A percentile compares a stretch with the other conserved stretches of the same genome.
Evolutionary conservation across 2,113 vertebrate species (phyloP).

Genomic region (Dermatemys mawii): DNA sequence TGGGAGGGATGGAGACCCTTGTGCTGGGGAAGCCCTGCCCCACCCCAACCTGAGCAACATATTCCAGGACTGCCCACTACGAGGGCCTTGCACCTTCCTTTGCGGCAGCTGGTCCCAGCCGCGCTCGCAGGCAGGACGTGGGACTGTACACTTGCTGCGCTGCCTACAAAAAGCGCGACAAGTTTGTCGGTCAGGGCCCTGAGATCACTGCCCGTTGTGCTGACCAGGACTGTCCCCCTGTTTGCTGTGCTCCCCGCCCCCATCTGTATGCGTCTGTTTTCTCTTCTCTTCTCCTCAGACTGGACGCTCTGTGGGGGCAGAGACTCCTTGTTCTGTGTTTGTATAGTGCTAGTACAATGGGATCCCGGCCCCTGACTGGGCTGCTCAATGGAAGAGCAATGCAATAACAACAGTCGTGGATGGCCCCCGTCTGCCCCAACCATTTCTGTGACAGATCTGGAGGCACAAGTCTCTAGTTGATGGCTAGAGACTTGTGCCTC

Average conservation of each 20-base stretch:
- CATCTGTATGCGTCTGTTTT: not conserved
- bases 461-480: too few species aligned
- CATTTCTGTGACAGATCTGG: not conserved
- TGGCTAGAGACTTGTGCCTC: not conserved
- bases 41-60: not conserved
- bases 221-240: not conserved
- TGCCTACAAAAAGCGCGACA: not conserved
- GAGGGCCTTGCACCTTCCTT: not conserved
- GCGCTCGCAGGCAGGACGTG: not conserved
- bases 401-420: not conserved
- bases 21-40: not conserved
- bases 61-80: not conserved
- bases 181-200: not conserved
- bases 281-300: not conserved
- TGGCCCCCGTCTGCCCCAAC: not conserved
- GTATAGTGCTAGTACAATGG: not conserved
- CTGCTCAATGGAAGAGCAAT: not conserved
- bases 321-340: not conserved
- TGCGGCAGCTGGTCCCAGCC: not conserved
- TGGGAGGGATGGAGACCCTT: not conserved
- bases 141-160: fast-evolving
- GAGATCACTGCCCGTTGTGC: not conserved
- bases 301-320: not conserved
- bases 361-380: not conserved
- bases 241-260: not conserved